A percentile compares a stretch with the other conserved stretches of the same genome.
Conservation (phyloP, 2,797 vertebrate species). For the Acridotheres tristis region DNA sequence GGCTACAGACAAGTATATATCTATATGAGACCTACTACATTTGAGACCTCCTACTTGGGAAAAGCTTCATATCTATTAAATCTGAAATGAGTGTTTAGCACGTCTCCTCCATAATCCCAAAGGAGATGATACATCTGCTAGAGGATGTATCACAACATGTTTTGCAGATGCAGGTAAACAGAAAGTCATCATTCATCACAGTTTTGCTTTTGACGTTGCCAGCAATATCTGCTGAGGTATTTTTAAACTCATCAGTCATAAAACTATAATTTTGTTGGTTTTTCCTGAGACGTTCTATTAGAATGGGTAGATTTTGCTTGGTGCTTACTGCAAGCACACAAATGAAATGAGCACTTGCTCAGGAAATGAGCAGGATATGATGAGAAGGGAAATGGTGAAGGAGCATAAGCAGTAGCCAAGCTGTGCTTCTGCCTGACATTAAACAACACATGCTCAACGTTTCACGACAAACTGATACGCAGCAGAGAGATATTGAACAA, state of each 20-base stretch:
- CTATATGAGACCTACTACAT: not conserved
- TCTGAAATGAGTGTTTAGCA: not conserved
- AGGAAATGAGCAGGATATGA: constrained; percentile 35
- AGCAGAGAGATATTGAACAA: constrained; percentile 25
- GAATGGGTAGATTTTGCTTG: not conserved
- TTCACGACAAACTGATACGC: constrained; percentile 35
- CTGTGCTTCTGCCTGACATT: constrained; percentile 58
- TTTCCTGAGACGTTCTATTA: not conserved
- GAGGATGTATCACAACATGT: not conserved
- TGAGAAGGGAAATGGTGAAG: not conserved
- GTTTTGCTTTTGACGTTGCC: not conserved
- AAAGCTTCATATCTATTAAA: not conserved
- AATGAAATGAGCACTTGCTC: not conserved
- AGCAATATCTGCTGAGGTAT: constrained; percentile 9
- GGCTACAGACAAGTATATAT: not conserved
- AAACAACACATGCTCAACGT: constrained; percentile 63
- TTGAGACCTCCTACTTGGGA: not conserved
- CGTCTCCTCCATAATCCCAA: not conserved
- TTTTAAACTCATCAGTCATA: constrained; percentile 41
- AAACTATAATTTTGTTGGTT: not conserved
- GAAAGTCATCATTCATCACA: not conserved
- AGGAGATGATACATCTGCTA: not conserved
- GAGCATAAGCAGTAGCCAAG: constrained; percentile 31
- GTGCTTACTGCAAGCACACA: not conserved
- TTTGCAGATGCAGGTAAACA: constrained; percentile 23